Base-by-base conservation (phyloP, 1,140 invertebrate genomes). In the Calliopsis andreniformis region DNA sequence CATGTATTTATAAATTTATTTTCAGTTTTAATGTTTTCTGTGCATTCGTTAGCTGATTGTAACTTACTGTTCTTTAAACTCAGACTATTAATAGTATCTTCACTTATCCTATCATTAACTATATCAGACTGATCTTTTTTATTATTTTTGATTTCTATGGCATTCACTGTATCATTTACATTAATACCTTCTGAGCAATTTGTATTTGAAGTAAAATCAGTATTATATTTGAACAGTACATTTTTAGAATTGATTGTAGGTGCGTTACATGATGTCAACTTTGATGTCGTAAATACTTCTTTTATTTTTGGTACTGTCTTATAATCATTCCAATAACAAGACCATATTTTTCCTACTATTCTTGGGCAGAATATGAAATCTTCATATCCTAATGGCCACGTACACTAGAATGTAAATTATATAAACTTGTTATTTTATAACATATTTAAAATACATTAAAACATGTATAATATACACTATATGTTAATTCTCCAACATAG, bases 381-480 rank as follows among this genome's bases (percentile, higher is more conserved):
- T 55, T 75, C 51, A 12, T 75, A 63, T 39, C 73, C 70, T 18
- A 85, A 62, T 5, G 84, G 84, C 84, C 84, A 85, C 18, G n/a
- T 5, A 18, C 84, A 85, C 84, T 85, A 3, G 56, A 68, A 78
- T 25, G 76, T 1, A 32, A 51, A 23, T 2, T 20, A n/a, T 32
- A 58, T 42, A 2, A 30, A 56, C 6, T 42, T 32, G 43, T 72
- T 14, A 55, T 51, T 58, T 16, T 32, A 42, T 56, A 39, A 39
- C 35, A 10, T 5, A 10, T 39, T 5, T 39, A 39, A 39, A 10
- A 39, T 5, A 5, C 35, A 10, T n/a, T 39, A 39, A 39, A 39
- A 39, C 35, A 39, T 39, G 35, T 5, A n/a, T 5, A 39, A 39
- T 39, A 39, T 39, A 39, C 35, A 39, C n/a, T n/a, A n/a, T n/a